Percentiles rank a stretch among this genome's conserved stretches.
Evolutionary conservation across 2,113 vertebrate species (phyloP).

Genomic region (Symphodus melops): DNA sequence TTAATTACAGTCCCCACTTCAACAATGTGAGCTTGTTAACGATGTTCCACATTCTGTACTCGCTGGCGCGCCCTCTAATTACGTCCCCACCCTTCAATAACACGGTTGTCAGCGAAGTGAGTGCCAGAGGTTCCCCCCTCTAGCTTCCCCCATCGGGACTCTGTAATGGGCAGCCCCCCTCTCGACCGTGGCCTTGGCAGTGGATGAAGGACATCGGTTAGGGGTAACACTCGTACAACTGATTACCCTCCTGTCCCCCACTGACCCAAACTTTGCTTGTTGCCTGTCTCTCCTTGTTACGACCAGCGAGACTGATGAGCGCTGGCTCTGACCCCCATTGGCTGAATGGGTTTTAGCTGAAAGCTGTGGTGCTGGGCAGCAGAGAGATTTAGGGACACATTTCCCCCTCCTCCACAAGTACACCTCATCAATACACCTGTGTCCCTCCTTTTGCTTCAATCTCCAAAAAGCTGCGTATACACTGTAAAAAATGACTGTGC

Average conservation of each 20-base stretch:
- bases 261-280: conserved; percentile 4
- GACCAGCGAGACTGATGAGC: not conserved
- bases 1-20: conserved; percentile 80
- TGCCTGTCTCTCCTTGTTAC: not conserved
- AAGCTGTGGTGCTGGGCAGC: not conserved
- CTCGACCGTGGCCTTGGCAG: conserved; percentile 35
- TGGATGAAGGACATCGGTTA: conserved; percentile 28
- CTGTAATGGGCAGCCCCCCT: conserved; percentile 33
- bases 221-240: conserved; percentile 5
- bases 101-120: conserved; percentile 67
- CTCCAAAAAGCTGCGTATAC: not conserved
- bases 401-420: not conserved
- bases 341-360: conserved; percentile 13
- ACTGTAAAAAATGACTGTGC: too few species aligned
- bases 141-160: not conserved
- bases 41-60: conserved; percentile 76
- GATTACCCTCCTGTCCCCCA: not conserved
- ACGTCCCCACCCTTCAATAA: conserved; percentile 73
- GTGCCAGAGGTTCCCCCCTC: conserved; percentile 26
- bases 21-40: conserved; percentile 78
- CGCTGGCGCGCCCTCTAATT: conserved; percentile 70
- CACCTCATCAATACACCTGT: conserved; percentile 34
- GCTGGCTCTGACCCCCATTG: conserved; percentile 1
- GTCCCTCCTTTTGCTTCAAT: conserved; percentile 7
- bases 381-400: conserved; percentile 30